These are phyloP conservation scores for Petrocephalus sullivani DNA, from an alignment of 2,797 vertebrate genomes.

Conservation along the genomic window DNA sequence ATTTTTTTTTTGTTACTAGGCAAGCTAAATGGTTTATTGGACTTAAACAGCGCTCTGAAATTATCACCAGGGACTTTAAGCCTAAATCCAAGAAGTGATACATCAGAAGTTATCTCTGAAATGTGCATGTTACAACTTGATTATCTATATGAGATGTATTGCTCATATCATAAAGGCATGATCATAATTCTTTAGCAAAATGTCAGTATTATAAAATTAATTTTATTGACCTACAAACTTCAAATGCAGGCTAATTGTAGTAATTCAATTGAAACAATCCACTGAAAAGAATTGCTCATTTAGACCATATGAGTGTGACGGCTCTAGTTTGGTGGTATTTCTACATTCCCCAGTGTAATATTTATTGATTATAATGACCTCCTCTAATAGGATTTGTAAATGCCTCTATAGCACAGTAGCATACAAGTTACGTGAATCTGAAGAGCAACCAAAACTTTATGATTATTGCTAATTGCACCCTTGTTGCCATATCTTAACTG, in stretches of 20 bases:
- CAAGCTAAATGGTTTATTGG: not conserved
- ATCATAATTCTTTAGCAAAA: not conserved
- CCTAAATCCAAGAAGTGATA: not conserved
- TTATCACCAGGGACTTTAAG: not conserved
- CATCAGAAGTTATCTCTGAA: not conserved
- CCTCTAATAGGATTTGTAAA: not conserved
- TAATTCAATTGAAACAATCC: not conserved
- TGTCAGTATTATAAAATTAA: not conserved
- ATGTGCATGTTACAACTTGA: not conserved
- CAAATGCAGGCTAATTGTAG: not conserved
- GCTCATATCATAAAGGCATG: not conserved
- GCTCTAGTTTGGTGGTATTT: not conserved
- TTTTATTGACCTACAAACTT: not conserved
- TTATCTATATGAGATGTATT: not conserved
- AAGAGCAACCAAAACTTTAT: not conserved
- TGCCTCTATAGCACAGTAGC: not conserved
- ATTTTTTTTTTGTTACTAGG: not conserved
- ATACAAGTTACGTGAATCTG: not conserved
- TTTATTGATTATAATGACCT: not conserved
- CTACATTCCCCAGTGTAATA: not conserved
- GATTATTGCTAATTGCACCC: not conserved
- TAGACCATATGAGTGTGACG: not conserved
- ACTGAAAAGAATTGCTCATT: not conserved
- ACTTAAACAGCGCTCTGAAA: not conserved
- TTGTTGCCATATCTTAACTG: not conserved